Percentiles rank a stretch among this genome's conserved stretches.
phyloP scores from a whole-genome alignment of 2,113 vertebrate genomes.

The Hypomesus transpacificus region DNA sequence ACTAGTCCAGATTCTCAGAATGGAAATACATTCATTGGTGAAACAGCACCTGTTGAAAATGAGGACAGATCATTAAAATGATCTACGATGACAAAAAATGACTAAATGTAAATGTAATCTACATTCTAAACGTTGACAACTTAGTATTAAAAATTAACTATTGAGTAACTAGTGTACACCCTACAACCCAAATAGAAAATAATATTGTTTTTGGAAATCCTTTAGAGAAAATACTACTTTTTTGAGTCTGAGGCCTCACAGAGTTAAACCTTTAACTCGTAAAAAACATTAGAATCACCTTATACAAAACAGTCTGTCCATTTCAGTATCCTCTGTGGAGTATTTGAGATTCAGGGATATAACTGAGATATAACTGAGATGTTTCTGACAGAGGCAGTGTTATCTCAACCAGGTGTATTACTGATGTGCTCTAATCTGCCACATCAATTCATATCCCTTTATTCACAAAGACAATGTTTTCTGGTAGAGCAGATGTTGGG shows the following conservation, averaged over 20 bases:
- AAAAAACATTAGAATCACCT: background rate
- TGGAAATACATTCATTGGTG: too few species aligned
- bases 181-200: background rate
- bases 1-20: too few species aligned
- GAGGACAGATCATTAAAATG: too few species aligned
- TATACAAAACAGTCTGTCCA: background rate
- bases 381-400: background rate
- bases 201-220: background rate
- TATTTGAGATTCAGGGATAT: background rate
- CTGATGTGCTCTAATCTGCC: constrained; percentile 54
- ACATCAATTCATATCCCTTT: constrained; percentile 60
- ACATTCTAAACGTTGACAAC: background rate
- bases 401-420: background rate
- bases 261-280: too few species aligned
- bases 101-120: too few species aligned
- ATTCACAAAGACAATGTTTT: constrained; percentile 64
- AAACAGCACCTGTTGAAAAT: too few species aligned
- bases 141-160: background rate
- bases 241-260: background rate
- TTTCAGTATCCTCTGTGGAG: background rate
- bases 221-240: background rate
- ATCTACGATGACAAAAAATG: too few species aligned
- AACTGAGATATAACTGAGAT: too few species aligned
- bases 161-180: background rate
- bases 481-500: constrained; percentile 56